Conservation (phyloP, 2,113 vertebrate species). For the Pristiophorus japonicus region DNA sequence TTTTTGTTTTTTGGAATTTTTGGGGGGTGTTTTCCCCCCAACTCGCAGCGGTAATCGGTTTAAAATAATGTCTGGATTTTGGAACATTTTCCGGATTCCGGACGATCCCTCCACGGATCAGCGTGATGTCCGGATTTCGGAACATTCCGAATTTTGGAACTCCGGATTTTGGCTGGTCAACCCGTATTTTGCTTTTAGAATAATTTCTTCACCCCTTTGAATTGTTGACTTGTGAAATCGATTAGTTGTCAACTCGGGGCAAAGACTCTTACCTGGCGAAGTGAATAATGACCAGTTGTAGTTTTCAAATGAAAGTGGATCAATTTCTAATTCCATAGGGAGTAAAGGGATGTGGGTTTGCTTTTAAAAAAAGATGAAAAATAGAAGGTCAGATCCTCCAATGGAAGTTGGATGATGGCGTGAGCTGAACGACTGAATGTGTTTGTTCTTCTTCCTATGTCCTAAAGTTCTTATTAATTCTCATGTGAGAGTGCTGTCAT, state of each 20-base stretch:
- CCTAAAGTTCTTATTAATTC: neutral
- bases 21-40: no score
- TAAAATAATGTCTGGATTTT: no score
- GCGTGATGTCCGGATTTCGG: no score
- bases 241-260: slow-evolving; percentile 5
- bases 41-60: no score
- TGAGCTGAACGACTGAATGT: neutral
- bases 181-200: no score
- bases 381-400: neutral
- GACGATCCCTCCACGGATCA: no score
- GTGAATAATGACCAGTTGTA: neutral
- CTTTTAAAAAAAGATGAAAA: neutral
- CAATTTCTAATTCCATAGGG: neutral
- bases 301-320: neutral
- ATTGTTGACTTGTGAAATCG: neutral
- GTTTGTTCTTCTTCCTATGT: neutral
- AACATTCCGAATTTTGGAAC: no score
- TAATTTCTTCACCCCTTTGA: neutral
- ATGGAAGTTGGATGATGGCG: neutral
- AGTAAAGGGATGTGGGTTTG: neutral
- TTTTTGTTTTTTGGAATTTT: no score
- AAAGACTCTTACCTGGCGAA: neutral
- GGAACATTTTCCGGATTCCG: no score
- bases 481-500: neutral
- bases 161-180: no score